Evolutionary conservation across 2,888 invertebrate species (phyloP), one percentile per base, ranked within the genome.

Genomic region (Drosophila ustulata): DNA sequence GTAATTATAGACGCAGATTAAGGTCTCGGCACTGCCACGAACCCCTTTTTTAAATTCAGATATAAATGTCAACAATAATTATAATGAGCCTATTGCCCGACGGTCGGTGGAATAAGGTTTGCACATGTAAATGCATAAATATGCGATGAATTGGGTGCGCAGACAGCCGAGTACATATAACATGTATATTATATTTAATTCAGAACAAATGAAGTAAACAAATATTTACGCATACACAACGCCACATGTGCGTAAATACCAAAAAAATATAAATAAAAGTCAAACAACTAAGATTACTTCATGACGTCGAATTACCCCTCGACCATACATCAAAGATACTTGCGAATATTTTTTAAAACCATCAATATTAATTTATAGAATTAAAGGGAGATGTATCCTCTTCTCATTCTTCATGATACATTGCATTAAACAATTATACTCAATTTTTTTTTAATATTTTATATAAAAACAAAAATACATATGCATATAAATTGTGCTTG

Each of bases 111-210:
- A 11, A 11, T 23, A 30, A 23, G 23, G 67, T 80, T 78, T 82
- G 76, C 79, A 72, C 75, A 71, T 66, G 88, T 75, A 76, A 86
- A 70, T 58, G 77, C 51, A 26, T 50, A 39, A 65, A 66, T 57
- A 23, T 51, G 59, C 49, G 51, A 45, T 26, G 55, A 67, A 59
- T 63, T 68, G 70, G 47, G 66, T 55, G 41, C 67, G 58, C 66
- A 61, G 72, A 59, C 66, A 66, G 80, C 65, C 81, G 77, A 71
- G 75, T 75, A 86, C 87, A 84, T 84, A 80, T 80, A 78, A 78
- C 80, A 89, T 89, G 88, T 86, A 89, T 87, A 86, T 88, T 86
- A 84, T 88, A 88, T 88, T 88, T 88, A 88, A 88, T 88, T 89
- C 88, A 87, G 78, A 84, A 74, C 77, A 88, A 88, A 88, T 88